Evolutionary conservation across 2,113 vertebrate genomes (phyloP), one percentile per base, ranked within the genome.

Genomic region (Dasyurus viverrinus): DNA sequence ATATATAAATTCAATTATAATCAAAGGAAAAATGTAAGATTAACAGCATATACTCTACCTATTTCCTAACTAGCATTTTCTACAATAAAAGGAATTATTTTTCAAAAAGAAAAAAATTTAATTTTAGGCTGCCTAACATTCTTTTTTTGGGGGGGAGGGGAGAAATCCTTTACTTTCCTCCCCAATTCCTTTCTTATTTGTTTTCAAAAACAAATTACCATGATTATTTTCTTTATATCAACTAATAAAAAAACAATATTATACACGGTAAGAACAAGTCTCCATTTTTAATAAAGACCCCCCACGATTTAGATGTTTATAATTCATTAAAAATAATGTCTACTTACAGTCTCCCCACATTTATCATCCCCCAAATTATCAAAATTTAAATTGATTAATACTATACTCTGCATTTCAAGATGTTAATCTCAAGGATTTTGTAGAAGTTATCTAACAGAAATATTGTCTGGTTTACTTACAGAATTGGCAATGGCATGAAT

Each of bases 401-500:
- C 36, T 68, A 76, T 9, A 89, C 93, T 47, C 19, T 91, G 52
- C 36, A 92, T 57, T 89, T 95, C 24, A 53, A 90, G 91, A 94
- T 84, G 53, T 52, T n/a, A 95, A 36, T 2, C 53, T 94, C n/a
- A 53, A n/a, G n/a, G 53, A 96, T 68, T 36, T 16, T 52, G 84
- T 7, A 90, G 8, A 50, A 90, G 10, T 48, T 8, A 12, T 4
- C 9, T 22, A 92, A 95, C 54, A 46, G 60, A 90, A 92, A 94
- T 97, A 46, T 48, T 48, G 48, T 0, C n/a, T 89, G 50, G 47
- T 54, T 92, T 94, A 99, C 99, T 99, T 98, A 99, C 99, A 96
- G 99, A 99, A 98, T 99, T 99, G 26, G 99, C 99, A 98, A 99
- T 99, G 94, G 99, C 99, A 36, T 99, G 99, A 96, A 99, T 97